These are phyloP conservation scores for Portunus trituberculatus DNA, from an alignment of 1,140 invertebrate genomes.

Conservation along the genomic window DNA sequence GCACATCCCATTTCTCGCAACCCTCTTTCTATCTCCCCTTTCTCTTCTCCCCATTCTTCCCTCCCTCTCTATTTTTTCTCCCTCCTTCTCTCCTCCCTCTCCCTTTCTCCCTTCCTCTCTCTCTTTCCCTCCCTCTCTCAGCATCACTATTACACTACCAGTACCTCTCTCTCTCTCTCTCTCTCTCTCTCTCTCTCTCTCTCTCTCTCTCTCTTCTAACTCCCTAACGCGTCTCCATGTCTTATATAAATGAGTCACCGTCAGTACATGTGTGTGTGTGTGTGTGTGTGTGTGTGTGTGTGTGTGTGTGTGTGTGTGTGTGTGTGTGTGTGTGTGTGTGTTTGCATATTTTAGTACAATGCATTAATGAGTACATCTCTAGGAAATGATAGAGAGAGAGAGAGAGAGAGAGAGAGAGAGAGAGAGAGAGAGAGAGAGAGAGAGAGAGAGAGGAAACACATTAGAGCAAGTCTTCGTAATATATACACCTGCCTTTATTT, in stretches of 20 bases:
- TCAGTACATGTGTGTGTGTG: constrained; percentile 41
- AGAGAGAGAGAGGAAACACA: no score
- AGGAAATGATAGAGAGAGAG: neutral
- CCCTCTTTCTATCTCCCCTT: neutral
- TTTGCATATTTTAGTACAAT: neutral
- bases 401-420: no score
- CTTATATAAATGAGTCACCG: neutral
- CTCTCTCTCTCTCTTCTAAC: neutral
- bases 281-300: constrained; percentile 12
- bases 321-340: no score
- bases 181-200: neutral
- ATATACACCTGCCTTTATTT: no score
- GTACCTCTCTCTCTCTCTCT: neutral
- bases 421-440: no score
- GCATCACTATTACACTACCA: neutral
- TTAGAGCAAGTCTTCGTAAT: no score
- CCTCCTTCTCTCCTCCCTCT: neutral
- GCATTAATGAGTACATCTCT: neutral
- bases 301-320: no score
- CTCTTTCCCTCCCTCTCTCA: neutral
- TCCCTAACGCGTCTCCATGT: neutral
- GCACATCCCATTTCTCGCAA: no score
- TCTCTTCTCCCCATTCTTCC: neutral
- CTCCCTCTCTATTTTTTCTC: neutral
- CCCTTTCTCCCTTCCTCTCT: neutral